Conservation (phyloP, 2,113 vertebrate species). For the Erythrocercus mccallii region DNA sequence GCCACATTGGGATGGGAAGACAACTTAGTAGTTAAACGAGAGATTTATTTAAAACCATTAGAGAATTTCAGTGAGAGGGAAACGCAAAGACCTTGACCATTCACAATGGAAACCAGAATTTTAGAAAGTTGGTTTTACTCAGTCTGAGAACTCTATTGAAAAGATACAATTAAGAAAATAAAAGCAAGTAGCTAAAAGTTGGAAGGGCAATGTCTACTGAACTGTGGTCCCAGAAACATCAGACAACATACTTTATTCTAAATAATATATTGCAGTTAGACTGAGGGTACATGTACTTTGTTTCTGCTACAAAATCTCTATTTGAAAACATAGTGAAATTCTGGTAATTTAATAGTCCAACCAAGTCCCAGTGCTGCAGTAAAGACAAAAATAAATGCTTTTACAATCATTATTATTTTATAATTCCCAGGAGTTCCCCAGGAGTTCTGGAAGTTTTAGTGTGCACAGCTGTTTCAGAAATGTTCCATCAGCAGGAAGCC, state of each 20-base stretch:
- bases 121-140: background rate
- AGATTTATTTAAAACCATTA: background rate
- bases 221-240: background rate
- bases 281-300: background rate
- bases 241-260: background rate
- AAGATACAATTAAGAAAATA: background rate
- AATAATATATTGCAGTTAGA: background rate
- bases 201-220: background rate
- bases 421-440: conserved; percentile 3
- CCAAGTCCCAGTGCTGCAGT: background rate
- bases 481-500: background rate
- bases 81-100: background rate
- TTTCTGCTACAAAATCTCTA: background rate
- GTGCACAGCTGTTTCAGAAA: conserved; percentile 20
- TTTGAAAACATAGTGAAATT: background rate
- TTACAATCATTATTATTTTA: conserved; percentile 10
- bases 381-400: background rate
- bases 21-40: background rate
- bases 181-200: background rate
- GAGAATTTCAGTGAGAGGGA: background rate
- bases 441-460: conserved; percentile 1
- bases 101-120: background rate
- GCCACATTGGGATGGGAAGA: background rate
- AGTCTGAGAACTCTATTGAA: background rate
- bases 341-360: background rate